Conservation (phyloP, 2,888 invertebrate genomes). For the Scotopteryx bipunctaria region DNA sequence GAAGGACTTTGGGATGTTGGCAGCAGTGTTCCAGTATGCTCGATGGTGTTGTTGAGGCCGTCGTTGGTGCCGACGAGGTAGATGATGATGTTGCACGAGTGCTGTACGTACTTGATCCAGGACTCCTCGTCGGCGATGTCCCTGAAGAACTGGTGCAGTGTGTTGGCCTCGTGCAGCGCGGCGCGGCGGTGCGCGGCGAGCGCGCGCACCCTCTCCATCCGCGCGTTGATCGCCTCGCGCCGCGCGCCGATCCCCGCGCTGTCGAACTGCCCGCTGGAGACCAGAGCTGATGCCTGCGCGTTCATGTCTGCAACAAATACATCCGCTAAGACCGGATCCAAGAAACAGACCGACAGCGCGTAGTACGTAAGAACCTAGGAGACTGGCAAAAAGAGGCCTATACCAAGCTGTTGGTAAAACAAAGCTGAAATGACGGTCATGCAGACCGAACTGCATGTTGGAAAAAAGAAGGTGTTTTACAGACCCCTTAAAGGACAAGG, state of each 20-base stretch:
- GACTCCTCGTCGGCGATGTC: slow-evolving; percentile 99
- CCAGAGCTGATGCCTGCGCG: slow-evolving; percentile 96
- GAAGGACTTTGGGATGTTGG: too few species aligned
- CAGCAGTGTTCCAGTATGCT: too few species aligned
- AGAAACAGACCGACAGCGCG: too few species aligned
- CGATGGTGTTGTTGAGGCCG: too few species aligned
- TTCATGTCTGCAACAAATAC: slow-evolving; percentile 88
- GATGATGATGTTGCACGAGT: background rate
- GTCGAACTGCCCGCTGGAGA: slow-evolving; percentile 98
- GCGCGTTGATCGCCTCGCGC: slow-evolving; percentile 97
- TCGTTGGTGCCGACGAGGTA: background rate
- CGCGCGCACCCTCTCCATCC: slow-evolving; percentile 96
- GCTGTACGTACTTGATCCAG: slow-evolving; percentile 93
- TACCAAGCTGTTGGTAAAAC: too few species aligned
- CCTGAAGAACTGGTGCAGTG: slow-evolving; percentile 99
- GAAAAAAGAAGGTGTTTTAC: too few species aligned
- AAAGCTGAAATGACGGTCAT: too few species aligned
- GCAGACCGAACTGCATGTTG: too few species aligned
- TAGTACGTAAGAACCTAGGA: too few species aligned
- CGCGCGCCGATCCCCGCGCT: slow-evolving; percentile 97
- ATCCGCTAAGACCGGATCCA: too few species aligned
- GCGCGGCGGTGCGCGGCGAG: slow-evolving; percentile 96
- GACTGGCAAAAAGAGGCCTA: too few species aligned
- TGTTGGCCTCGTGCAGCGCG: slow-evolving; percentile 97
- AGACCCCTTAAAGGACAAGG: too few species aligned